Evolutionary conservation across 1,140 invertebrate genomes (phyloP).

Genomic region (Achatina immaculata): DNA sequence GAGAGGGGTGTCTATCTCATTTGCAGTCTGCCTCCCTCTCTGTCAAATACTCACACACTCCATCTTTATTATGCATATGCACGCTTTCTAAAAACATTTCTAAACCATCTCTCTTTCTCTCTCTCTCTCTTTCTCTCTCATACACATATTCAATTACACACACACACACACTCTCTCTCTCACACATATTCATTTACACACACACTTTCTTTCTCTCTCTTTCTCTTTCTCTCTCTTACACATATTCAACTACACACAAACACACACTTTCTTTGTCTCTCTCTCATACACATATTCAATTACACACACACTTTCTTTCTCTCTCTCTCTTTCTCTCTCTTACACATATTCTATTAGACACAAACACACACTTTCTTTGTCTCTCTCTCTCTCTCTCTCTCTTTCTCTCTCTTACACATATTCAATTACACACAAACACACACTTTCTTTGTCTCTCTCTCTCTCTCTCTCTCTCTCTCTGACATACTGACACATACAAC

Average conservation of each 20-base stretch:
- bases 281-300: conserved; percentile 22
- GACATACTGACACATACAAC: not conserved
- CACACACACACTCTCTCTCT: too few relatives aligned
- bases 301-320: conserved; percentile 26
- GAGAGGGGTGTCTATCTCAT: too few relatives aligned
- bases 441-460: conserved; percentile 22
- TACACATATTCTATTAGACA: conserved; percentile 7
- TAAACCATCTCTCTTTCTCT: too few relatives aligned
- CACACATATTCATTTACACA: too few relatives aligned
- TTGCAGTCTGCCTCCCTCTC: too few relatives aligned
- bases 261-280: conserved; percentile 11
- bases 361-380: not conserved
- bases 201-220: conserved; percentile 26
- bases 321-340: conserved; percentile 25
- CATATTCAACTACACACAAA: not conserved
- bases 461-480: conserved; percentile 28
- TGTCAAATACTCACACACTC: too few relatives aligned
- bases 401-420: too few relatives aligned
- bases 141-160: too few relatives aligned
- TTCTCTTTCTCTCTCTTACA: not conserved
- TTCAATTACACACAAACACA: conserved; percentile 18
- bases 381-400: too few relatives aligned
- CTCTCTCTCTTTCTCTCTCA: too few relatives aligned
- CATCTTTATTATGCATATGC: too few relatives aligned
- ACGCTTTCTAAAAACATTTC: too few relatives aligned